Evolutionary conservation across 1,140 invertebrate genomes (phyloP), one percentile per base, ranked within the genome.

Genomic region (Mizuhopecten yessoensis): DNA sequence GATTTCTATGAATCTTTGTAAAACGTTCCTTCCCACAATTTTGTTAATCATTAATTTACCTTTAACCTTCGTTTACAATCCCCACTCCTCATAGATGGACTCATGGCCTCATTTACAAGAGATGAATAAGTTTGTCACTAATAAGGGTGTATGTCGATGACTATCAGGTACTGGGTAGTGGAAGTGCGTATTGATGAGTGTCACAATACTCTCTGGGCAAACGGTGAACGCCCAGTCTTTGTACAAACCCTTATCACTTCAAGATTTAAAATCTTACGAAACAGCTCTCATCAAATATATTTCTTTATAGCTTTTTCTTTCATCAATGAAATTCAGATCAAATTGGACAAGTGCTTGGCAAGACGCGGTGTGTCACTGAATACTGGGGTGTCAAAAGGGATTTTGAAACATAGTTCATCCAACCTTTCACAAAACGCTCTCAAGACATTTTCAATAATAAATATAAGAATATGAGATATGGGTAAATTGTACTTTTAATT

Each of bases 11-110:
- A 75, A 29, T 29, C 57, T 75, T 75, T 75, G n/a, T 29, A 5
- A 75, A 75, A 17, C 1, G 57, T 75, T 75, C 57, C 57, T 75
- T 75, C 57, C 57, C 57, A 75, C 57, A 29, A 75, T 75, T 75
- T 75, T 49, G 23, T 75, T 75, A 75, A 75, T 75, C 57, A 75
- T 75, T 75, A n/a, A 75, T 75, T 29, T 75, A 75, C 57, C 57
- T 75, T 75, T 75, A 75, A 75, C 57, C 57, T 75, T 17, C 57
- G 5, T 75, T 75, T 75, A n/a, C n/a, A 75, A 75, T 29, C 29
- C 23, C n/a, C n/a, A 75, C 23, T n/a, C 17, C 57, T 11, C 23
- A 75, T 29, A 75, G 29, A 75, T 75, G 57, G 57, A 75, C 57
- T 75, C 23, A 2, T 75, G 57, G 9, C 57, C 57, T 75, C 57